Conservation (phyloP, 2,888 invertebrate genomes). For the Eupithecia exiguata region DNA sequence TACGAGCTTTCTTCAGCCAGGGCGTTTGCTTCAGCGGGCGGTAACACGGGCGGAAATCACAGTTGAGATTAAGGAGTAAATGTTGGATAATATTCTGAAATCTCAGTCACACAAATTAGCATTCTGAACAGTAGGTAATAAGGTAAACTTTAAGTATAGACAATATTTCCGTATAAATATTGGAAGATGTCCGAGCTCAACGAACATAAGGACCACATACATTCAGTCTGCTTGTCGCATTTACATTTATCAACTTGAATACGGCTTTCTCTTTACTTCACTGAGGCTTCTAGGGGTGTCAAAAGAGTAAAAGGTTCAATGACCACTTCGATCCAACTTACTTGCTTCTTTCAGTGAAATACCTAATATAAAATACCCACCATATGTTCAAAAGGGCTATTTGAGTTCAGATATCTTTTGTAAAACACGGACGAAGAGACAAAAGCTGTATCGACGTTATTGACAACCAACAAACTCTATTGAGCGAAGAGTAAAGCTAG, state of each 20-base stretch:
- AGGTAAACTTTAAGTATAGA: conserved; percentile 19
- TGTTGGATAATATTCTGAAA: neutral
- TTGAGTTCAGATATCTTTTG: neutral
- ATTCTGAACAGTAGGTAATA: neutral
- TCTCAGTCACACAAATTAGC: neutral
- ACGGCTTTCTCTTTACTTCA: neutral
- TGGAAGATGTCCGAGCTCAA: conserved; percentile 42
- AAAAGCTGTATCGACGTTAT: neutral
- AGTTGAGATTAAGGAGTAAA: conserved; percentile 24
- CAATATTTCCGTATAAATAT: conserved; percentile 28
- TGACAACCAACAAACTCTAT: neutral
- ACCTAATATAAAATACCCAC: neutral
- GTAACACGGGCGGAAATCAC: conserved; percentile 61
- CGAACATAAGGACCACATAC: conserved; percentile 40
- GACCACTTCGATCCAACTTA: conserved; percentile 8
- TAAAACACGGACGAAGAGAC: neutral
- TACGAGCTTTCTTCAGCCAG: conserved; percentile 79
- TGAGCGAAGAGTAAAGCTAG: neutral
- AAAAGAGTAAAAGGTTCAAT: conserved; percentile 13
- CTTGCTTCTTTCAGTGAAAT: neutral
- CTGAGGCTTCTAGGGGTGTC: neutral
- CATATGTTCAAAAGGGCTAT: neutral
- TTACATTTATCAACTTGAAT: conserved; percentile 7
- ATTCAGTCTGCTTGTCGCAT: conserved; percentile 27
- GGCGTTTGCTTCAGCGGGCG: conserved; percentile 79